Conservation (phyloP, 1,140 invertebrate genomes). For the Hycleus cichorii region DNA sequence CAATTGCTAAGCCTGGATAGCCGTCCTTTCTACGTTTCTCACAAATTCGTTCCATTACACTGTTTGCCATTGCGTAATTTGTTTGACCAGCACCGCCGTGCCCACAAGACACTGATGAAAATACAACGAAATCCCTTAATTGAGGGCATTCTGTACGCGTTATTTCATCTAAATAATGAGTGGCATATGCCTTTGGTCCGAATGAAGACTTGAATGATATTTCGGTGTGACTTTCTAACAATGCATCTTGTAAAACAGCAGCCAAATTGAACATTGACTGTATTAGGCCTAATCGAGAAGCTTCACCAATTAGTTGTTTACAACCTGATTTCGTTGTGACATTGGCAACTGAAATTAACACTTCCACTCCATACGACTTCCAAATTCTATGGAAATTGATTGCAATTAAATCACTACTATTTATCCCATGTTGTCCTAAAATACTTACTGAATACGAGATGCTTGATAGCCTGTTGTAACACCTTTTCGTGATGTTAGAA, state of each 20-base stretch:
- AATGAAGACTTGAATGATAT: slow-evolving; percentile 42
- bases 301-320: slow-evolving; percentile 51
- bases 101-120: slow-evolving; percentile 83
- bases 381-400: slow-evolving; percentile 40
- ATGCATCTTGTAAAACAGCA: slow-evolving; percentile 53
- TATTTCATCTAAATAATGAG: slow-evolving; percentile 43
- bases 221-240: slow-evolving; percentile 72
- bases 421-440: no score
- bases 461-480: no score
- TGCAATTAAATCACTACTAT: no score
- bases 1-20: slow-evolving; percentile 47
- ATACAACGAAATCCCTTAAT: slow-evolving; percentile 54
- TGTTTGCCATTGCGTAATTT: slow-evolving; percentile 75
- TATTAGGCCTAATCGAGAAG: slow-evolving; percentile 53
- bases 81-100: slow-evolving; percentile 81
- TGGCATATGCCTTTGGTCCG: slow-evolving; percentile 44
- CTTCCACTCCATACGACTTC: slow-evolving; percentile 47
- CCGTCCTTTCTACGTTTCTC: slow-evolving; percentile 50
- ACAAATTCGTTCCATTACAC: slow-evolving; percentile 64
- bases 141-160: slow-evolving; percentile 43
- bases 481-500: no score
- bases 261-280: slow-evolving; percentile 74
- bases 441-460: no score
- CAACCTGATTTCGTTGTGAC: slow-evolving; percentile 44
- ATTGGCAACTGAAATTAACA: slow-evolving; percentile 45